Evolutionary conservation across 2,113 vertebrate genomes (phyloP).

Genomic region (Hystrix cristata): DNA sequence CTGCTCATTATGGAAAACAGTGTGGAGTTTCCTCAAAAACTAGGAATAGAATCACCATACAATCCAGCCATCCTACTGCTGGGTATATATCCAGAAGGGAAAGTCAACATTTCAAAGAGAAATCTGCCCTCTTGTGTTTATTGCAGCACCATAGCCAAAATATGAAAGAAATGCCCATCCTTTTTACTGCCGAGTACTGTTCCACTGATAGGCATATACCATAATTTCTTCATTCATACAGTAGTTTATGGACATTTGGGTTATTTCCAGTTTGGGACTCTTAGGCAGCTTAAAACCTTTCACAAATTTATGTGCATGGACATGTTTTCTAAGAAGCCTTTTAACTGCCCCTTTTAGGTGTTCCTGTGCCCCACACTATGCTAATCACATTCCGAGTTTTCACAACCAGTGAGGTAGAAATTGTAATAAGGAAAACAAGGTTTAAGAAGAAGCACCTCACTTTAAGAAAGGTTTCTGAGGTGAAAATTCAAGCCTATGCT

Average conservation of each 20-base stretch:
- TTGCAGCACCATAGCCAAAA: background rate
- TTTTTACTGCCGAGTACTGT: background rate
- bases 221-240: background rate
- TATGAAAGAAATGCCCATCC: background rate
- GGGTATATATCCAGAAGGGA: background rate
- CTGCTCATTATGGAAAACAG: background rate
- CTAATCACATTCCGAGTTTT: background rate
- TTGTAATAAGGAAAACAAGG: background rate
- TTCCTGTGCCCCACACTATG: background rate
- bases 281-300: background rate
- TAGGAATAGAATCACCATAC: too few relatives aligned
- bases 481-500: background rate
- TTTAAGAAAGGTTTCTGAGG: background rate
- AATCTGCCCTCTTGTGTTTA: background rate
- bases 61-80: background rate
- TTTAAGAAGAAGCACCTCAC: background rate
- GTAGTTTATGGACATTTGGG: background rate
- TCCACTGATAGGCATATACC: fast-evolving
- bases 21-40: background rate
- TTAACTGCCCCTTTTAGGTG: background rate
- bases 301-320: background rate
- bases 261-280: background rate
- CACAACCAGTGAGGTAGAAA: background rate
- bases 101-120: background rate
- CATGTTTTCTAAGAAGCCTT: conserved; percentile 26